A percentile compares a stretch with the other conserved stretches of the same genome.
phyloP scores from a whole-genome alignment of 2,888 invertebrate genomes.

The Polyommatus icarus region DNA sequence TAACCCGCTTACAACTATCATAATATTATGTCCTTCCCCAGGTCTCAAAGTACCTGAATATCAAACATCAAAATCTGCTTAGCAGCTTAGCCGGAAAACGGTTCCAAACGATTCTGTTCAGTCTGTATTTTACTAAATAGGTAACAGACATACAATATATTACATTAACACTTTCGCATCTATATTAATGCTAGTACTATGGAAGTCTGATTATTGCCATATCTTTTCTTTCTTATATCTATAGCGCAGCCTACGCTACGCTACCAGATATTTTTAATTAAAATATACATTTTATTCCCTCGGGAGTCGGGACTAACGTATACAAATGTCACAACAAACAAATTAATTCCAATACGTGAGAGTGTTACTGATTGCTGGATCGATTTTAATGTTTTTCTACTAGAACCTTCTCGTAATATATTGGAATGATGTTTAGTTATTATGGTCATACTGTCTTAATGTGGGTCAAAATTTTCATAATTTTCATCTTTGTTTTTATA shows the following conservation, averaged over 20 bases:
- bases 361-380: background rate
- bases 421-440: background rate
- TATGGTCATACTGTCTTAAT: background rate
- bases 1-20: too few species aligned
- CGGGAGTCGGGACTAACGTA: background rate
- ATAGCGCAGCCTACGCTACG: background rate
- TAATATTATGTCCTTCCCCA: too few species aligned
- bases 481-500: too few species aligned
- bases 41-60: too few species aligned
- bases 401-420: background rate
- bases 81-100: too few species aligned
- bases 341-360: constrained; percentile 15
- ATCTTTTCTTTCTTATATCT: background rate
- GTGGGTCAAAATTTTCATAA: background rate
- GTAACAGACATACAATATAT: too few species aligned
- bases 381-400: background rate
- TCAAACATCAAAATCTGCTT: too few species aligned
- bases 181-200: too few species aligned
- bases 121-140: too few species aligned
- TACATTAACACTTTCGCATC: too few species aligned
- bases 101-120: too few species aligned
- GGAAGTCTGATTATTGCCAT: background rate
- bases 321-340: constrained; percentile 6
- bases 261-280: constrained; percentile 11
- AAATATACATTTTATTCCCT: constrained; percentile 11